Evolutionary conservation across 1,140 invertebrate genomes (phyloP).

Genomic region (Parapsyche elsis): DNA sequence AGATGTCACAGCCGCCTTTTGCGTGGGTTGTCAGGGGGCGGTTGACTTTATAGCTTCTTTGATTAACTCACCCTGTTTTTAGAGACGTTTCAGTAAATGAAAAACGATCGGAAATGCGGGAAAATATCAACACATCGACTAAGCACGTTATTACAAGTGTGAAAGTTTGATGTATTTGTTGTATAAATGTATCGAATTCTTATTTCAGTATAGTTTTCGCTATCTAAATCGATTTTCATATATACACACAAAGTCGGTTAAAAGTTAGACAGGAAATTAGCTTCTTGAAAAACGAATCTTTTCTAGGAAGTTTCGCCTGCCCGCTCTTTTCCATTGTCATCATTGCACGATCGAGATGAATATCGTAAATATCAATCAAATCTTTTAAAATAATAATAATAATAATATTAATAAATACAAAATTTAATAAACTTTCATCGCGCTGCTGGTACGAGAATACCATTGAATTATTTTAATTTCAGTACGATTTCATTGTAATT

Average conservation of each 20-base stretch:
- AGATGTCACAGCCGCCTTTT: conserved; percentile 47
- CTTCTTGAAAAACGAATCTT: conserved; percentile 63
- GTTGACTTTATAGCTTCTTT: conserved; percentile 40
- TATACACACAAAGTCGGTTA: conserved; percentile 49
- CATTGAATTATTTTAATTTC: background rate
- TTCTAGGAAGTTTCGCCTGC: conserved; percentile 30
- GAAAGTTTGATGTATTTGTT: too few species aligned
- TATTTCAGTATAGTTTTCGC: too few species aligned
- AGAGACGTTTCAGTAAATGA: background rate
- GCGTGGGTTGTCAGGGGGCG: conserved; percentile 14
- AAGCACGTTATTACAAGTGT: too few species aligned
- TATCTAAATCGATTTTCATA: background rate
- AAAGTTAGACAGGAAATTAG: conserved; percentile 65
- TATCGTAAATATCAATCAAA: background rate
- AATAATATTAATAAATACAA: background rate
- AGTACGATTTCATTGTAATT: background rate
- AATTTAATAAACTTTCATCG: background rate
- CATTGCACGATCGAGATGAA: background rate
- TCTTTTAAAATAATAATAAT: background rate
- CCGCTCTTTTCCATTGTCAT: background rate
- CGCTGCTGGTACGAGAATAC: background rate
- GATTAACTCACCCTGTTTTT: conserved; percentile 30
- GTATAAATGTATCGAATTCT: too few species aligned
- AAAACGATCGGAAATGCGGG: too few species aligned
- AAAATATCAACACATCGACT: too few species aligned